These are phyloP conservation scores for Drosophila subquinaria DNA, from an alignment of 2,888 invertebrate species.

Conservation along the genomic window DNA sequence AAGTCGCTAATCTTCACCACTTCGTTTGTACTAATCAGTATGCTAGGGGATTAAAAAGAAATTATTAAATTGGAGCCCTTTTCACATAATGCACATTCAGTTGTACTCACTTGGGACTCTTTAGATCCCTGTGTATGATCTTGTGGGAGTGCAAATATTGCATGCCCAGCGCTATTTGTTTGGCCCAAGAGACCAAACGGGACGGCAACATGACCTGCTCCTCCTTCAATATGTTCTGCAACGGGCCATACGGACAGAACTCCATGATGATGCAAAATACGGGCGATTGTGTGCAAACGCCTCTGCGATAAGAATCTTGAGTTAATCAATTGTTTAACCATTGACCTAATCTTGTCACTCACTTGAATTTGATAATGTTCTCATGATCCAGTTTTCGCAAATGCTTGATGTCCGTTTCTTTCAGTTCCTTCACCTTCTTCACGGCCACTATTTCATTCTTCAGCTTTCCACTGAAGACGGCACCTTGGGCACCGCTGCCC, in stretches of 20 bases:
- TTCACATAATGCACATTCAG: background rate
- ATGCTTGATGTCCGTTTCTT: constrained; percentile 97
- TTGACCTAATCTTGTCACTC: constrained; percentile 49
- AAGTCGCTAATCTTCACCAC: constrained; percentile 98
- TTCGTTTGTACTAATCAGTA: constrained; percentile 92
- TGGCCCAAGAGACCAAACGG: constrained; percentile 96
- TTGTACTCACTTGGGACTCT: constrained; percentile 97
- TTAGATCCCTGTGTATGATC: constrained; percentile 99
- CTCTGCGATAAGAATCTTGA: constrained; percentile 87
- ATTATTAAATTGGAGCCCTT: background rate
- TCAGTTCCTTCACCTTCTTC: constrained; percentile 96
- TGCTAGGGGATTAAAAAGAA: constrained; percentile 86
- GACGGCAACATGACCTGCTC: constrained; percentile 94
- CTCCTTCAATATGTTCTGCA: constrained; percentile 95
- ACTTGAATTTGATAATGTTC: constrained; percentile 93
- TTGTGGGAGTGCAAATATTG: constrained; percentile 97
- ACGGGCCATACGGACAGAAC: constrained; percentile 97
- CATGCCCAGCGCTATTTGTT: constrained; percentile 98
- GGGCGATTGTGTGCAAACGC: constrained; percentile 96
- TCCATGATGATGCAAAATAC: constrained; percentile 99
- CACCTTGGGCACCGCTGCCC: constrained; percentile 98
- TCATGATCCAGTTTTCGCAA: constrained; percentile 96
- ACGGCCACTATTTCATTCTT: constrained; percentile 96
- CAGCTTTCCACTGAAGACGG: constrained; percentile 95
- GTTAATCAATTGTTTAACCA: background rate